A percentile compares a stretch with the other conserved stretches of the same genome.
phyloP scores from a whole-genome alignment of 2,888 invertebrate genomes.

The Athalia circularis region DNA sequence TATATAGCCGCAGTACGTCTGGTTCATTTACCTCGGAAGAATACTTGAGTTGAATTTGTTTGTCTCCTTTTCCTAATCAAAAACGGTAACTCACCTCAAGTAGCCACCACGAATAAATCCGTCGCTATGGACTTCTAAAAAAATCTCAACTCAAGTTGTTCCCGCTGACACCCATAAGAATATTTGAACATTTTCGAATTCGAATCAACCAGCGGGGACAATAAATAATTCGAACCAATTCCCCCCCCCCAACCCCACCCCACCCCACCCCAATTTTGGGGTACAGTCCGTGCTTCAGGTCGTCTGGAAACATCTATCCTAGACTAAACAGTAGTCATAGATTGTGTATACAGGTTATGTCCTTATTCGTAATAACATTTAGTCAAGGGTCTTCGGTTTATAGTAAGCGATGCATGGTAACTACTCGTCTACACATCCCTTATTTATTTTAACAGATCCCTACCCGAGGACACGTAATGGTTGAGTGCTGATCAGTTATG shows the following conservation, averaged over 20 bases:
- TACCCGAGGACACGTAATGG: constrained; percentile 14
- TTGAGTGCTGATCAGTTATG: constrained; percentile 34
- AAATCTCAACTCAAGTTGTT: too few species aligned
- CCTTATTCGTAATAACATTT: constrained; percentile 53
- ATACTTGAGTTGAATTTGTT: constrained; percentile 35
- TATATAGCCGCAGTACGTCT: constrained; percentile 51
- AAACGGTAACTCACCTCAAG: constrained; percentile 37
- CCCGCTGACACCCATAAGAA: too few species aligned
- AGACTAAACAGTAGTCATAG: constrained; percentile 59
- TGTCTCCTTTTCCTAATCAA: constrained; percentile 33
- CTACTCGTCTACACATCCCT: constrained; percentile 31
- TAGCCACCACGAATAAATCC: constrained; percentile 13
- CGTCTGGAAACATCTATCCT: constrained; percentile 50
- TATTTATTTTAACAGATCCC: constrained; percentile 34
- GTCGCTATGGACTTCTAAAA: not conserved
- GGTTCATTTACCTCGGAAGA: constrained; percentile 58
- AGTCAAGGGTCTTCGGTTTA: constrained; percentile 50
- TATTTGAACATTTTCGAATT: not conserved
- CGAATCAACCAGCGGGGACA: not conserved
- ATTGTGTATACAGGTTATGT: constrained; percentile 48
- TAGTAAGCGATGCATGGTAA: constrained; percentile 42
- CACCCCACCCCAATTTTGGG: too few species aligned
- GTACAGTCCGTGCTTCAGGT: constrained; percentile 49
- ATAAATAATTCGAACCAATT: constrained; percentile 5
- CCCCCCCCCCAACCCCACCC: too few species aligned